phyloP scores from a whole-genome alignment of 2,113 vertebrate genomes.

The Edolisoma coerulescens region DNA sequence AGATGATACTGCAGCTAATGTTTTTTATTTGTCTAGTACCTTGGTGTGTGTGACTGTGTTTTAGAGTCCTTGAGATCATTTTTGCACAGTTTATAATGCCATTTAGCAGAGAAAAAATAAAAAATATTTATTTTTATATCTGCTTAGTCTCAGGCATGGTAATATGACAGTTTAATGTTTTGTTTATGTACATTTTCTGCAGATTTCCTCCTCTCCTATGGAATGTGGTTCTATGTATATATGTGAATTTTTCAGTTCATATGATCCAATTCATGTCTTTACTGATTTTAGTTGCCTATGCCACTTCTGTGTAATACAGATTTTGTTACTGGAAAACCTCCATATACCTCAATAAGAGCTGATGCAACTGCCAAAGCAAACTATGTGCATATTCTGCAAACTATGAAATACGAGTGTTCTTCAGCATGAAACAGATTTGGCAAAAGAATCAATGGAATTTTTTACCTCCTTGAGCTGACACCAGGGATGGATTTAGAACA shows the following conservation, averaged over 20 bases:
- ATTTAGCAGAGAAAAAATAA: neutral
- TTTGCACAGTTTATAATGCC: neutral
- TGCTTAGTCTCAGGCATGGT: neutral
- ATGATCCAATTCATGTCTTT: neutral
- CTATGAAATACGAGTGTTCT: neutral
- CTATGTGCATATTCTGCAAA: neutral
- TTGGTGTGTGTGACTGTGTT: neutral
- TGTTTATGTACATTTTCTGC: neutral
- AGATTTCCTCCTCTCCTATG: neutral
- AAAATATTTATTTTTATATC: neutral
- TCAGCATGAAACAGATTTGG: neutral
- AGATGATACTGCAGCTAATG: neutral
- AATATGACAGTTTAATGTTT: neutral
- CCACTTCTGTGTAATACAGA: neutral
- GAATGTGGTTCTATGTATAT: neutral
- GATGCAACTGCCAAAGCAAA: neutral
- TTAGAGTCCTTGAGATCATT: neutral
- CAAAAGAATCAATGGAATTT: neutral
- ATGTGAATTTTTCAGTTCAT: neutral
- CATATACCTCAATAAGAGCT: neutral
- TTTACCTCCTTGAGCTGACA: neutral
- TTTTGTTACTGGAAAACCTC: neutral
- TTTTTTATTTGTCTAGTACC: neutral
- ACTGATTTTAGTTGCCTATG: neutral
- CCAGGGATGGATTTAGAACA: neutral